These are phyloP conservation scores for Anguilla megastoma DNA, from an alignment of 2,797 vertebrate species.

Conservation along the genomic window DNA sequence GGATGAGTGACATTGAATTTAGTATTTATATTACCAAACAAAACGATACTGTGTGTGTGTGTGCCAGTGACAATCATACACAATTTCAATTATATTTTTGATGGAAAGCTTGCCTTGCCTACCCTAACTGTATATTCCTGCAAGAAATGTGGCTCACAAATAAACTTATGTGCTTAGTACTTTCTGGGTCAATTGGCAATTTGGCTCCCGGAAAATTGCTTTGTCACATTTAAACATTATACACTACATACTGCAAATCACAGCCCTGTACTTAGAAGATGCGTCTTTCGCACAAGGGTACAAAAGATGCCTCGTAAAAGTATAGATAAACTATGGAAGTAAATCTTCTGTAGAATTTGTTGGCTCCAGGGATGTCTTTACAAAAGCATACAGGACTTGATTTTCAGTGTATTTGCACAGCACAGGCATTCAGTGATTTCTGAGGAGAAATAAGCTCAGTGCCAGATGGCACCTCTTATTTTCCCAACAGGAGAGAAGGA, in stretches of 20 bases:
- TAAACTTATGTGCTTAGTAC: no score
- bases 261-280: not conserved
- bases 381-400: not conserved
- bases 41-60: no score
- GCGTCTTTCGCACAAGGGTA: not conserved
- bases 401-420: conserved; percentile 2
- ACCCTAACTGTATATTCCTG: no score
- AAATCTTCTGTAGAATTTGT: not conserved
- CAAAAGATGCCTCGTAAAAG: not conserved
- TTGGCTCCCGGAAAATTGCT: not conserved
- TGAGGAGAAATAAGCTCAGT: not conserved
- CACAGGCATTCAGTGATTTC: not conserved
- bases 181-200: not conserved
- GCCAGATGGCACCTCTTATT: not conserved
- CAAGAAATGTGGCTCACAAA: no score
- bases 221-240: not conserved
- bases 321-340: not conserved
- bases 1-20: no score
- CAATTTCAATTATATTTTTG: no score
- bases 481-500: not conserved
- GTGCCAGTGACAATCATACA: no score
- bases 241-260: not conserved
- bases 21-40: no score
- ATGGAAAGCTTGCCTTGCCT: no score
- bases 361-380: not conserved